Percentiles rank a stretch among this genome's conserved stretches.
Evolutionary conservation across 2,113 vertebrate genomes (phyloP).

Genomic region (Leptobrachium leishanense): DNA sequence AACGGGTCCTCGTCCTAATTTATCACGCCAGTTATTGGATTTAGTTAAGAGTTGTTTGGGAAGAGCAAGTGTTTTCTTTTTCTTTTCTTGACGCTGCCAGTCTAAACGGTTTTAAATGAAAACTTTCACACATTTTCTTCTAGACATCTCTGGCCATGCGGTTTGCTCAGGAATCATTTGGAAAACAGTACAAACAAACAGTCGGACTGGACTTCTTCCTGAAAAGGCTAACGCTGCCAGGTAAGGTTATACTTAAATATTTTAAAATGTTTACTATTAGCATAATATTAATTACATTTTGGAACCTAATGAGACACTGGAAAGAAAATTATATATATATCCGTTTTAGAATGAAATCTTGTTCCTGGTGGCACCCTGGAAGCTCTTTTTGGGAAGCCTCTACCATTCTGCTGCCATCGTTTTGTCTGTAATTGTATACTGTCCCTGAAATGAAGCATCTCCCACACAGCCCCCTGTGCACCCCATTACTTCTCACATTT

Average conservation of each 20-base stretch:
- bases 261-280: no score
- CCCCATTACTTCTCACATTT: no score
- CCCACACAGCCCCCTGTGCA: no score
- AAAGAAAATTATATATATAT: no score
- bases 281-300: no score
- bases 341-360: no score
- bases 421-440: no score
- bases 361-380: no score
- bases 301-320: no score
- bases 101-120: conserved; percentile 17
- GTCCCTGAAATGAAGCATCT: no score
- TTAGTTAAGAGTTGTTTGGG: conserved; percentile 22
- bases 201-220: conserved; percentile 98
- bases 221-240: conserved; percentile 96
- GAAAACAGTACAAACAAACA: conserved; percentile 98
- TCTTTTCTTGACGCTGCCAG: not conserved
- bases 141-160: conserved; percentile 93
- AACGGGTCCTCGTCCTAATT: not conserved
- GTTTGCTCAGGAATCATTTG: conserved; percentile 98
- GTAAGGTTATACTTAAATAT: conserved; percentile 69
- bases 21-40: not conserved
- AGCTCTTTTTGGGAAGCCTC: no score
- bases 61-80: not conserved
- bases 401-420: no score
- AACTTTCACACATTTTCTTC: conserved; percentile 60